Conservation (phyloP, 1,140 invertebrate species). For the Sipha flava region DNA sequence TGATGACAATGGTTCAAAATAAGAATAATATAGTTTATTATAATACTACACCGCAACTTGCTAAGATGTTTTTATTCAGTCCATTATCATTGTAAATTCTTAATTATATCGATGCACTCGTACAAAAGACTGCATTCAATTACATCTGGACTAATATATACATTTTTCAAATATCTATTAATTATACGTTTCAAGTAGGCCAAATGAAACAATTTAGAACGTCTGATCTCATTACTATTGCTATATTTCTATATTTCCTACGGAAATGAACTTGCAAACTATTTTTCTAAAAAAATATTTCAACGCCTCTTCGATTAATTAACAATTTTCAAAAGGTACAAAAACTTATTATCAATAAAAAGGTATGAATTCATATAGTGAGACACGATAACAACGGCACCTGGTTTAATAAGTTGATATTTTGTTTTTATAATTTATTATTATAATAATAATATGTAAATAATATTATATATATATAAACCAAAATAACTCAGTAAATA, state of each 20-base stretch:
- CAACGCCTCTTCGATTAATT: no score
- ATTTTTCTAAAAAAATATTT: no score
- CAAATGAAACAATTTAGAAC: background rate
- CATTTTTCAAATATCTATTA: background rate
- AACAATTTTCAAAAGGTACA: no score
- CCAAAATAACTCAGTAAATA: no score
- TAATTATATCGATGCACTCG: background rate
- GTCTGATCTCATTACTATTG: background rate
- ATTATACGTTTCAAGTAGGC: background rate
- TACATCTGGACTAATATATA: background rate
- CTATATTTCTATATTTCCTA: background rate
- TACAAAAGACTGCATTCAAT: background rate
- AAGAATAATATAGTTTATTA: background rate
- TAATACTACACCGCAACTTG: background rate
- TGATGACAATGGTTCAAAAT: background rate
- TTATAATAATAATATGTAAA: no score
- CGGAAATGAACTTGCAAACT: no score
- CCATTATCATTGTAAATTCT: conserved; percentile 4
- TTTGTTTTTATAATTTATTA: no score
- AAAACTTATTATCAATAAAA: no score
- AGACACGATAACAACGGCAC: no score
- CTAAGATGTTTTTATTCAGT: background rate
- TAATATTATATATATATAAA: no score
- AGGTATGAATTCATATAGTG: no score
- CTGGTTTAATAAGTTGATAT: no score